Evolutionary conservation across 2,888 invertebrate species (phyloP), one percentile per base, ranked within the genome.

Genomic region (Pterobdella sp.): DNA sequence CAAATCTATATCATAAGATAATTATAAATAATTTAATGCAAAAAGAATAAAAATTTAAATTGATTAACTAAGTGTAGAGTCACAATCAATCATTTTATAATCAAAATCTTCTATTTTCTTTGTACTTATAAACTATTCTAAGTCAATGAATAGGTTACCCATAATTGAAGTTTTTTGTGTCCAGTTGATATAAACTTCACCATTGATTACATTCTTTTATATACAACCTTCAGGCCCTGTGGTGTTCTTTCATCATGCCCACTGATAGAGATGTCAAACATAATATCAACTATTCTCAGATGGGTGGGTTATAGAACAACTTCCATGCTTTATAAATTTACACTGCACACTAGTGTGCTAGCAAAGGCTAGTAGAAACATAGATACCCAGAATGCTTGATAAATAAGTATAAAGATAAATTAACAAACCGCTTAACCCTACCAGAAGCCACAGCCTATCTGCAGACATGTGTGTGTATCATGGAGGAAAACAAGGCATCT

Each of bases 401-500:
- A 29, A 18, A 66, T 32, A 66, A 18, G 32, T 32, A 29, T 32
- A 66, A 18, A 66, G 18, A 66, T 22, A 66, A 7, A 66, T 22
- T 10, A 7, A 14, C 34, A 34, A 7, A 32, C 34, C 4, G 10
- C 26, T 32, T 10, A 7, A 66, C 34, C 26, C 34, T n/a, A 31
- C 32, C 36, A 64, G 64, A 31, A 29, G 56, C 65, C 7, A 42
- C 72, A 2, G 56, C 68, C 18, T 49, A 74, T 67, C 83, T 85
- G 0, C 86, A 90, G 81, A 87, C 88, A 32, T 88, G 90, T 31
- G 87, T 92, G 74, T 88, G 91, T 77, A 84, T 92, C 2, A 85
- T 91, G 70, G 93, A 93, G 83, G 87, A 87, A 37, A 89, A 89
- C 79, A 89, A 89, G 77, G 86, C 93, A 78, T 89, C 88, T 80